Evolutionary conservation across 2,113 vertebrate genomes (phyloP).

Genomic region (Otolemur garnettii): DNA sequence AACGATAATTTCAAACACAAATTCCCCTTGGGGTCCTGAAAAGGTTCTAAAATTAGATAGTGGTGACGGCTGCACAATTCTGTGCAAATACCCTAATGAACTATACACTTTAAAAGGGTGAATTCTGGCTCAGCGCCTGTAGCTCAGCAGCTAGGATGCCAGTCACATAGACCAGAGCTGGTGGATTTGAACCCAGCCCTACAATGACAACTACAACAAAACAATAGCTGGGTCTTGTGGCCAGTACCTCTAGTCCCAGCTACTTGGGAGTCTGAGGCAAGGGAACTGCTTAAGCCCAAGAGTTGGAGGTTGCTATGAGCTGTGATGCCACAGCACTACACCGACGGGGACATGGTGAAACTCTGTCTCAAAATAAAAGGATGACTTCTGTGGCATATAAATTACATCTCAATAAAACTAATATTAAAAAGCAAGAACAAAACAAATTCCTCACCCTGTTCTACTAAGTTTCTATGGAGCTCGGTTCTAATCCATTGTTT

Average conservation of each 20-base stretch:
- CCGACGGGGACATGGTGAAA: too few relatives aligned
- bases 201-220: too few relatives aligned
- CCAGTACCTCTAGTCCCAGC: too few relatives aligned
- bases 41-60: conserved; percentile 45
- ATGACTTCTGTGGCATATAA: conserved; percentile 14
- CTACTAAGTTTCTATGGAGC: conserved; percentile 10
- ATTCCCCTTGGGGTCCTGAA: not conserved
- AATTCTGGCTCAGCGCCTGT: not conserved
- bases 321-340: too few relatives aligned
- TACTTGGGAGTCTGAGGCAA: too few relatives aligned
- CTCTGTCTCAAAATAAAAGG: too few relatives aligned
- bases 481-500: not conserved
- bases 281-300: too few relatives aligned
- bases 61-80: not conserved
- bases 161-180: too few relatives aligned
- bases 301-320: too few relatives aligned
- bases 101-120: not conserved
- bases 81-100: not conserved
- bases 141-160: too few relatives aligned
- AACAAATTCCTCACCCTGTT: not conserved
- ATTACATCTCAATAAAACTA: not conserved
- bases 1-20: conserved; percentile 51
- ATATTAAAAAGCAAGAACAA: not conserved
- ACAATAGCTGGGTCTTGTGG: too few relatives aligned
- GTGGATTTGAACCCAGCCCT: too few relatives aligned